Conservation (phyloP, 2,888 invertebrate genomes). For the Mythimna impura region DNA sequence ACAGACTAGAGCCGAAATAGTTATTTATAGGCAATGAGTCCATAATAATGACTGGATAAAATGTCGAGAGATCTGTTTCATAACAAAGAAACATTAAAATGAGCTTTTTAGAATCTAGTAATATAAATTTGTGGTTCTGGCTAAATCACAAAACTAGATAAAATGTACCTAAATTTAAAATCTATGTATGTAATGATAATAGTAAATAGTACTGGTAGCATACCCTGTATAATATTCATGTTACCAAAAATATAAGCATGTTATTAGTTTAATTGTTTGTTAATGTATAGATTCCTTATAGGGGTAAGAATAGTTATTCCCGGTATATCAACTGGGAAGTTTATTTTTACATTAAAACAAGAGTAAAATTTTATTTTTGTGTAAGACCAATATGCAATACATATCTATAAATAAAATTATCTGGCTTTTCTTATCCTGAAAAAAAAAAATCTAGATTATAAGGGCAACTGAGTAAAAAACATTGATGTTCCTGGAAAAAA, state of each 20-base stretch:
- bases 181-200: conserved; percentile 57
- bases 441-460: background rate
- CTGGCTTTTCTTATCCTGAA: conserved; percentile 31
- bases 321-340: conserved; percentile 81
- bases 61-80: conserved; percentile 58
- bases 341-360: conserved; percentile 89
- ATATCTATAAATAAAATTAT: conserved; percentile 79
- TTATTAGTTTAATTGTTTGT: conserved; percentile 84
- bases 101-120: conserved; percentile 73
- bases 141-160: conserved; percentile 54
- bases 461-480: background rate
- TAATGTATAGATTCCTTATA: conserved; percentile 85
- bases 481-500: background rate
- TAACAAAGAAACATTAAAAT: conserved; percentile 64
- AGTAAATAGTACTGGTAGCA: conserved; percentile 71
- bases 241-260: conserved; percentile 87
- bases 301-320: conserved; percentile 88
- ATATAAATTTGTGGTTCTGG: conserved; percentile 61
- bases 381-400: conserved; percentile 89
- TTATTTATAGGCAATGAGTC: conserved; percentile 34
- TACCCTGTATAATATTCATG: conserved; percentile 82
- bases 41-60: conserved; percentile 35
- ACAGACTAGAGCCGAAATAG: conserved; percentile 40
- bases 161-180: conserved; percentile 64
- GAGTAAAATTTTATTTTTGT: conserved; percentile 88